Evolutionary conservation across 1,140 invertebrate genomes (phyloP).

Genomic region (Diabrotica virgifera): DNA sequence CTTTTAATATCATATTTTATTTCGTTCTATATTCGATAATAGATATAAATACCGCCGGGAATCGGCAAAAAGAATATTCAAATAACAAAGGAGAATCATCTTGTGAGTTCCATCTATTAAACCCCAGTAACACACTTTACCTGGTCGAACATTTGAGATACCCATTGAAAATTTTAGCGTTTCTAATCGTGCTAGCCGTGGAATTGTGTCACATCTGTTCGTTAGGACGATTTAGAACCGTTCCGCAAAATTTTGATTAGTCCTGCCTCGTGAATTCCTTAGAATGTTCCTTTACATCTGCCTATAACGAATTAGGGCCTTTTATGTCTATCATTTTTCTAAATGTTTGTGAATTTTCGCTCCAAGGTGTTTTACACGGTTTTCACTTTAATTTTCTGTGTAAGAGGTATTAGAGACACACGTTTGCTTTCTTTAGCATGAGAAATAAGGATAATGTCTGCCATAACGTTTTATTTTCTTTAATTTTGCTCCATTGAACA

Average conservation of each 20-base stretch:
- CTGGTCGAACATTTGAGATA: constrained; percentile 10
- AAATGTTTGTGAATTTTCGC: not conserved
- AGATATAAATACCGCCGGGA: too few relatives aligned
- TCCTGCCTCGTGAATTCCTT: constrained; percentile 31
- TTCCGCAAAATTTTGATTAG: constrained; percentile 39
- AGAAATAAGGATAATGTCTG: not conserved
- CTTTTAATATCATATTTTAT: too few relatives aligned
- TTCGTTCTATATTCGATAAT: too few relatives aligned
- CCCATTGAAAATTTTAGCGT: constrained; percentile 27
- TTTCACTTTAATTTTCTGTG: constrained; percentile 1
- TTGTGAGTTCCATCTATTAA: constrained; percentile 10
- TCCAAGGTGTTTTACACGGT: constrained; percentile 13
- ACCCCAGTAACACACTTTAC: constrained; percentile 10
- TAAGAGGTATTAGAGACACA: constrained; percentile 20
- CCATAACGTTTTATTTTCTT: too few relatives aligned
- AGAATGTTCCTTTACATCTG: constrained; percentile 27
- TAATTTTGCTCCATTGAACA: too few relatives aligned
- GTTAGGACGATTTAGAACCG: constrained; percentile 27
- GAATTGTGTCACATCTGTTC: constrained; percentile 29
- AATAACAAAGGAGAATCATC: not conserved
- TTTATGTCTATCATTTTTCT: constrained; percentile 12
- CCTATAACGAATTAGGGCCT: constrained; percentile 34
- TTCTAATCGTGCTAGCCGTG: constrained; percentile 27
- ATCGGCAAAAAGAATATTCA: not conserved
- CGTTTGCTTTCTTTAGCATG: constrained; percentile 12